These are phyloP conservation scores for Himalopsyche tibetana DNA, from an alignment of 2,888 invertebrate genomes.

Conservation along the genomic window DNA sequence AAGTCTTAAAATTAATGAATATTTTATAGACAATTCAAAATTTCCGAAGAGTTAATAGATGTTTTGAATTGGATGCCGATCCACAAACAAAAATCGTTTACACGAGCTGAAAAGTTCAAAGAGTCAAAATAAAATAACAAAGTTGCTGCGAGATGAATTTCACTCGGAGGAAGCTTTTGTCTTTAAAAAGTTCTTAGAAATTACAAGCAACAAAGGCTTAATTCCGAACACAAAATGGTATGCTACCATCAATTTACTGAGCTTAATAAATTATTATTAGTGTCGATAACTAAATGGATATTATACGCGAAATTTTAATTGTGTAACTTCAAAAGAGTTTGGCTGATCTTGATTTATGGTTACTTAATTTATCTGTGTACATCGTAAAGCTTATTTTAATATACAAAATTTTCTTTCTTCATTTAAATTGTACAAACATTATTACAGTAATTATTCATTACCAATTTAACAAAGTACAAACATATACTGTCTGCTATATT, in stretches of 20 bases:
- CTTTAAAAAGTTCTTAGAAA: not conserved
- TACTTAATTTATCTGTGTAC: too few species aligned
- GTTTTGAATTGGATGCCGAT: constrained; percentile 12
- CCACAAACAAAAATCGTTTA: constrained; percentile 16
- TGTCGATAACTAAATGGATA: constrained; percentile 1
- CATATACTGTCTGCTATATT: too few species aligned
- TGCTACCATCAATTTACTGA: constrained; percentile 1
- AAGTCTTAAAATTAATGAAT: not conserved
- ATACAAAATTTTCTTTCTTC: too few species aligned
- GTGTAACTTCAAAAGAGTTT: not conserved
- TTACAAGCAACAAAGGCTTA: not conserved
- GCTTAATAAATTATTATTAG: constrained; percentile 28
- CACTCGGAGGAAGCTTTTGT: not conserved
- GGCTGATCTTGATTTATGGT: not conserved
- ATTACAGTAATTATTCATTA: too few species aligned
- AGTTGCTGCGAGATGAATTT: constrained; percentile 9
- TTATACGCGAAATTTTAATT: not conserved
- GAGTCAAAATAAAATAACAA: not conserved
- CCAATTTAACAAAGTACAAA: too few species aligned
- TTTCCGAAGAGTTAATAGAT: constrained; percentile 7
- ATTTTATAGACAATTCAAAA: constrained; percentile 6
- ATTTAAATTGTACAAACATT: too few species aligned
- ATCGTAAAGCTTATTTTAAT: too few species aligned
- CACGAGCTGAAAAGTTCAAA: constrained; percentile 5
- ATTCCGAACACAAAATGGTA: not conserved